Conservation (phyloP, 2,797 vertebrate genomes). For the Cuniculus paca region DNA sequence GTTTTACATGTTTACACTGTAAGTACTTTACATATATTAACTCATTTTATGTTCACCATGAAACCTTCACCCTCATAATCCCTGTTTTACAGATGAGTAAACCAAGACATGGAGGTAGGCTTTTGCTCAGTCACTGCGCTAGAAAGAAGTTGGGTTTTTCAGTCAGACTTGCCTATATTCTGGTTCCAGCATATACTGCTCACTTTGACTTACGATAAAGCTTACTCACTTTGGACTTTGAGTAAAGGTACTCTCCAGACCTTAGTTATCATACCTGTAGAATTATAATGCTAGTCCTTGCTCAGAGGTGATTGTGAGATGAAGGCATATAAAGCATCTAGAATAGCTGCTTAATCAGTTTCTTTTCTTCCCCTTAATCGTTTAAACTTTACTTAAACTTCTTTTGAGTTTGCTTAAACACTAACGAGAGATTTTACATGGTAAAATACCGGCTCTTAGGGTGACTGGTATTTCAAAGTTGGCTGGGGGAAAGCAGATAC, state of each 20-base stretch:
- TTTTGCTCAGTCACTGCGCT: background rate
- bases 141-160: background rate
- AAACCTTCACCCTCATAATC: background rate
- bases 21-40: conserved; percentile 41
- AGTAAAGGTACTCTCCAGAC: background rate
- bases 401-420: conserved; percentile 27
- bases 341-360: background rate
- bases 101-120: background rate
- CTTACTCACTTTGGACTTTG: background rate
- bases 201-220: background rate
- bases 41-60: background rate
- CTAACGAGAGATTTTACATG: background rate
- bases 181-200: background rate
- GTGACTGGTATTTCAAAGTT: background rate
- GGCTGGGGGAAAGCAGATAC: background rate
- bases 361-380: conserved; percentile 6
- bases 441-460: conserved; percentile 13
- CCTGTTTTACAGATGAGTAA: conserved; percentile 31
- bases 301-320: background rate
- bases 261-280: background rate
- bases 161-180: background rate
- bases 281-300: background rate
- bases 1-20: background rate
- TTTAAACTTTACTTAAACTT: conserved; percentile 10
- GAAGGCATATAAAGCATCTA: conserved; percentile 20